Percentiles rank a stretch among this genome's conserved stretches.
These are phyloP conservation scores for Neodiprion lecontei DNA, from an alignment of 1,140 invertebrate genomes.

Conservation along the genomic window DNA sequence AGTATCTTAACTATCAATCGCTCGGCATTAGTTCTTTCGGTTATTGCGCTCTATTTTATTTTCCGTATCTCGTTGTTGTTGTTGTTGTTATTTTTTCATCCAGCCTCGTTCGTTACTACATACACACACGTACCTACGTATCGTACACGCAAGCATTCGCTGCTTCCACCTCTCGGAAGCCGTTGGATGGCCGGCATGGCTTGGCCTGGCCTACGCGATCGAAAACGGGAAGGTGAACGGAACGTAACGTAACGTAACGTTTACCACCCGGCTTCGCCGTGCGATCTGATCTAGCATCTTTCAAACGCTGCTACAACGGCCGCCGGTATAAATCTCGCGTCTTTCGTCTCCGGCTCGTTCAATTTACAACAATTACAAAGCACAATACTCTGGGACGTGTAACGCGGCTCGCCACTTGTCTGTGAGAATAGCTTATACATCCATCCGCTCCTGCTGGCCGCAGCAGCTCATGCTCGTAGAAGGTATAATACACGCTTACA, in stretches of 20 bases:
- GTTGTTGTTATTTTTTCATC: not conserved
- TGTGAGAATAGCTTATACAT: no score
- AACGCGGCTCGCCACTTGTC: no score
- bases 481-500: no score
- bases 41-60: not conserved
- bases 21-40: not conserved
- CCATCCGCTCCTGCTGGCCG: no score
- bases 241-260: not conserved
- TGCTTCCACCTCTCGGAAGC: not conserved
- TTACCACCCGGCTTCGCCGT: not conserved
- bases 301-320: not conserved
- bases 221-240: not conserved
- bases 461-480: no score
- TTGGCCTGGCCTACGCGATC: not conserved
- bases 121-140: no score
- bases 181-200: not conserved
- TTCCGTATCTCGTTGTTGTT: not conserved
- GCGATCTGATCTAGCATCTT: not conserved
- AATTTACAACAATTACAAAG: constrained; percentile 46
- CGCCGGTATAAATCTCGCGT: not conserved
- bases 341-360: constrained; percentile 28
- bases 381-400: constrained; percentile 30
- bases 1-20: constrained; percentile 6
- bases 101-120: no score
- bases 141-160: no score